phyloP scores from a whole-genome alignment of 2,113 vertebrate species.

The Lasiurus cinereus region DNA sequence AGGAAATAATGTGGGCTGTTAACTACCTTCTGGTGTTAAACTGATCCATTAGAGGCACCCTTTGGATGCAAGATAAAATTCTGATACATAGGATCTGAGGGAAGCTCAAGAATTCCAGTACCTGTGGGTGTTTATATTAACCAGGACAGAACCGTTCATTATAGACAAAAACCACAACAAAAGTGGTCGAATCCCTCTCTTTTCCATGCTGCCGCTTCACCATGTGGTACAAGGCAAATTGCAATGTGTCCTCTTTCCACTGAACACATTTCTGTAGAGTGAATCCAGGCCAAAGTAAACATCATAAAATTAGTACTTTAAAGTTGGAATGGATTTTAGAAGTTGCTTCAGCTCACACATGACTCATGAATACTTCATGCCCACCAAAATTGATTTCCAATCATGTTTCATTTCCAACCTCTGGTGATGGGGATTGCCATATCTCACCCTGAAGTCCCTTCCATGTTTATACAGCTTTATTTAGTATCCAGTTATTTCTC shows the following conservation, averaged over 20 bases:
- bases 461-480: neutral
- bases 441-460: neutral
- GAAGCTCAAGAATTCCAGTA: neutral
- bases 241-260: neutral
- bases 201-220: neutral
- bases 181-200: neutral
- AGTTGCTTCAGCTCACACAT: neutral
- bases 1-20: neutral
- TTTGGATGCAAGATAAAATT: conserved; percentile 15
- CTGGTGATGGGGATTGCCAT: neutral
- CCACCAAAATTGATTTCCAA: neutral
- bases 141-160: neutral
- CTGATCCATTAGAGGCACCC: neutral
- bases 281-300: neutral
- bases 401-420: neutral
- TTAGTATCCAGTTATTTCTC: neutral
- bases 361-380: neutral
- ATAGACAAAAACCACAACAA: neutral
- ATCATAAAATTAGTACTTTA: neutral
- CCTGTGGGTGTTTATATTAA: neutral
- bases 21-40: neutral
- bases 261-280: neutral
- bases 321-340: neutral
- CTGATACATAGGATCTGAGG: neutral
- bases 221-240: neutral